These are phyloP conservation scores for Cynodonichthys magdalenae DNA, from an alignment of 2,797 vertebrate genomes.

Conservation along the genomic window DNA sequence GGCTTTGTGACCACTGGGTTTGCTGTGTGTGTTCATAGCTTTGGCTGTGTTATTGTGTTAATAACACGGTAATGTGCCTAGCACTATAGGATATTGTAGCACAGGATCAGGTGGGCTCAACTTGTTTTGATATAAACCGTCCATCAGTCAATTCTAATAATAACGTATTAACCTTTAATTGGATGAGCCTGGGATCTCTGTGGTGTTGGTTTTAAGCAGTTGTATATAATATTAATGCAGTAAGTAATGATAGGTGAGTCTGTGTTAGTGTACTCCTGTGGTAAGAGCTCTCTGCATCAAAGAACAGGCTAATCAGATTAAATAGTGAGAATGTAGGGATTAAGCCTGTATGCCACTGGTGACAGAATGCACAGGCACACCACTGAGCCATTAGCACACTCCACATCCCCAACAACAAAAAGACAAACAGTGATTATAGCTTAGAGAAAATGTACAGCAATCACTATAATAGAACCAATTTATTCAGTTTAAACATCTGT, in stretches of 20 bases:
- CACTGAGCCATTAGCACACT: background rate
- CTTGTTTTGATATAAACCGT: no score
- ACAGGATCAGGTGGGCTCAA: no score
- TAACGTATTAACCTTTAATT: no score
- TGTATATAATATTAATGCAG: background rate
- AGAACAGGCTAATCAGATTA: slow-evolving; percentile 70
- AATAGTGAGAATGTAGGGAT: slow-evolving; percentile 62
- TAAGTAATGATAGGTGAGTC: background rate
- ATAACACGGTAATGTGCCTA: no score
- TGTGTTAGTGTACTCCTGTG: slow-evolving; percentile 18
- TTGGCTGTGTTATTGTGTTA: no score
- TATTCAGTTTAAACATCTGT: background rate
- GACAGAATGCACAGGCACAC: slow-evolving; percentile 6
- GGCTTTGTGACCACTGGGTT: no score
- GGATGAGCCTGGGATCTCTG: background rate
- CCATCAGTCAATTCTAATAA: no score
- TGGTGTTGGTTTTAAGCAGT: background rate
- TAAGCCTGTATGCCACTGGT: slow-evolving; percentile 43
- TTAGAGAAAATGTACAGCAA: background rate
- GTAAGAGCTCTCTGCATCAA: slow-evolving; percentile 34
- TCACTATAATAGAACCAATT: background rate
- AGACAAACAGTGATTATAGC: background rate
- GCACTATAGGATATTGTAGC: no score
- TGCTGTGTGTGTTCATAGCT: no score
- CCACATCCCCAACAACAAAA: background rate